Conservation (phyloP, 1,140 invertebrate genomes). For the Drosophila simulans region DNA sequence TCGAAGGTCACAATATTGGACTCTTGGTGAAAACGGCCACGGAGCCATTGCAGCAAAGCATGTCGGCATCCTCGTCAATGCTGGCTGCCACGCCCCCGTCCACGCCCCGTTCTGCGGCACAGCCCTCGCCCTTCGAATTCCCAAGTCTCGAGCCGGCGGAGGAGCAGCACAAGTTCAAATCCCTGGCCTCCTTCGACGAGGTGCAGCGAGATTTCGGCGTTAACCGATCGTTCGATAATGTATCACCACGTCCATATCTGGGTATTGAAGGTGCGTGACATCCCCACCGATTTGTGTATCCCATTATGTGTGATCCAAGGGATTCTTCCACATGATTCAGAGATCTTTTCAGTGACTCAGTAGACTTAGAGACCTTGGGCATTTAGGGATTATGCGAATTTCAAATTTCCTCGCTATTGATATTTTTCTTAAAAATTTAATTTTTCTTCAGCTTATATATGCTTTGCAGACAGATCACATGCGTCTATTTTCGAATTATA, state of each 20-base stretch:
- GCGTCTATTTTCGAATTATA: constrained; percentile 40
- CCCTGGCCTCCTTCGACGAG: constrained; percentile 54
- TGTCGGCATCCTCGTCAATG: constrained; percentile 63
- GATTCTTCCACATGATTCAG: background rate
- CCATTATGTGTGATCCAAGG: constrained; percentile 2
- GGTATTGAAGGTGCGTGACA: constrained; percentile 71
- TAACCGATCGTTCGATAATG: constrained; percentile 77
- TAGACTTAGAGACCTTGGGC: background rate
- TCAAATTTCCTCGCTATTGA: too few species aligned
- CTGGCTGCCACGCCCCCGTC: constrained; percentile 56
- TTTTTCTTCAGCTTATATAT: background rate
- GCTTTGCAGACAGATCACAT: constrained; percentile 19
- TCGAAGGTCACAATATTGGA: constrained; percentile 79
- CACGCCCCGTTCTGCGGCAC: constrained; percentile 55
- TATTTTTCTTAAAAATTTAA: background rate
- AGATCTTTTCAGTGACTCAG: background rate
- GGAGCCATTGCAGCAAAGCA: constrained; percentile 59
- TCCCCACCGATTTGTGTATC: constrained; percentile 10
- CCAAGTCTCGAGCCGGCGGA: constrained; percentile 1
- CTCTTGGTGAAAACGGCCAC: constrained; percentile 68
- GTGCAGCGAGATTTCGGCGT: constrained; percentile 55
- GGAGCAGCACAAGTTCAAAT: constrained; percentile 36
- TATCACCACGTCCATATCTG: constrained; percentile 77
- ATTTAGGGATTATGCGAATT: background rate
- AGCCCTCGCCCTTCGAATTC: constrained; percentile 64